phyloP scores from a whole-genome alignment of 2,797 vertebrate genomes.

The Odontamblyopus rebecca region DNA sequence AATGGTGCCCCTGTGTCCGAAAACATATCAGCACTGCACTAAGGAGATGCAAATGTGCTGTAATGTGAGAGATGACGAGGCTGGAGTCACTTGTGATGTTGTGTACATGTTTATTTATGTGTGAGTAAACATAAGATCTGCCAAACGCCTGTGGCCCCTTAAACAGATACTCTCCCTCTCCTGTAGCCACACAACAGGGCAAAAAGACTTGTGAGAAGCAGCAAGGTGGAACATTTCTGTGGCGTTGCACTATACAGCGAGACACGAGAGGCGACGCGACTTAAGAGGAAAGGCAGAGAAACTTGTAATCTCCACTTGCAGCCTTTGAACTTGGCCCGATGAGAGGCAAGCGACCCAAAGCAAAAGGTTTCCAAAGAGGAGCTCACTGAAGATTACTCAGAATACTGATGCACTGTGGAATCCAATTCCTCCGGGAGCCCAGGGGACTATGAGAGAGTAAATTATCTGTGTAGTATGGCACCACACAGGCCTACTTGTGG shows the following conservation, averaged over 20 bases:
- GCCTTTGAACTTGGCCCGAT: slow-evolving; percentile 79
- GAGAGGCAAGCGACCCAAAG: slow-evolving; percentile 74
- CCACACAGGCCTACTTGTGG: slow-evolving; percentile 56
- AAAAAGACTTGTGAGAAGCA: slow-evolving; percentile 53
- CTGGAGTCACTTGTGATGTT: slow-evolving; percentile 40
- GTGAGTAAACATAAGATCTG: slow-evolving; percentile 39
- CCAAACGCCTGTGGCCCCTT: slow-evolving; percentile 55
- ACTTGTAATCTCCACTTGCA: slow-evolving; percentile 76
- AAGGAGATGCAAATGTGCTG: slow-evolving; percentile 51
- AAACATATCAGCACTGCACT: slow-evolving; percentile 37
- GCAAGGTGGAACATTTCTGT: slow-evolving; percentile 62
- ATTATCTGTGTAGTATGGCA: slow-evolving; percentile 65
- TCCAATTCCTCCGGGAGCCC: slow-evolving; percentile 73
- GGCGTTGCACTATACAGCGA: slow-evolving; percentile 55
- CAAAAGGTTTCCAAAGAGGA: slow-evolving; percentile 76
- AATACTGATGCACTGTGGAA: slow-evolving; percentile 79
- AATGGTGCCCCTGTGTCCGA: slow-evolving; percentile 46
- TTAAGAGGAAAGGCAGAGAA: slow-evolving; percentile 69
- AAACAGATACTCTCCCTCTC: slow-evolving; percentile 46
- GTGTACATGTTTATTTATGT: slow-evolving; percentile 28
- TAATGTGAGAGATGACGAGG: slow-evolving; percentile 42
- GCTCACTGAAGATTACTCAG: slow-evolving; percentile 78
- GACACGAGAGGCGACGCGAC: slow-evolving; percentile 61
- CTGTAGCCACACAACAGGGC: slow-evolving; percentile 46
- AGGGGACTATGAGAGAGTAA: slow-evolving; percentile 72